Conservation (phyloP, 1,140 invertebrate genomes). For the Tetramorium alpestre region DNA sequence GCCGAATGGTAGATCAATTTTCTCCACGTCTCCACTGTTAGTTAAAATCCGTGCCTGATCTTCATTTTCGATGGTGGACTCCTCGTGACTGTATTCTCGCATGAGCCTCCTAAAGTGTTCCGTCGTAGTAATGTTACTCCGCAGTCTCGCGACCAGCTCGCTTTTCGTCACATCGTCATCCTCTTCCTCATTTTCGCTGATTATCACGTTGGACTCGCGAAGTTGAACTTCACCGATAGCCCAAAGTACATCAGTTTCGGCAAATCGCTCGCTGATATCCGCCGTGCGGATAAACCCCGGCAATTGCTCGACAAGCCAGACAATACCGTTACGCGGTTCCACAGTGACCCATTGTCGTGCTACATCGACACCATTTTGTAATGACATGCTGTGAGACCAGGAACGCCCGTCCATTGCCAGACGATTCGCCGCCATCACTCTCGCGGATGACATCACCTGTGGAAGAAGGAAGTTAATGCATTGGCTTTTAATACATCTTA, state of each 20-base stretch:
- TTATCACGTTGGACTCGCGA: conserved; percentile 84
- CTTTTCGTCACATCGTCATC: conserved; percentile 41
- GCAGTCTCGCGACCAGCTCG: conserved; percentile 75
- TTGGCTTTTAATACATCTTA: not conserved
- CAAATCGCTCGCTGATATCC: conserved; percentile 90
- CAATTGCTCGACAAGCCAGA: conserved; percentile 94
- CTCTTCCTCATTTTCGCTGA: conserved; percentile 3
- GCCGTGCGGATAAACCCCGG: conserved; percentile 88
- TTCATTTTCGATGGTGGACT: not conserved
- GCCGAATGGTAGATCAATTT: conserved; percentile 75
- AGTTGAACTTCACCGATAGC: conserved; percentile 93
- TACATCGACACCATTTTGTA: conserved; percentile 93
- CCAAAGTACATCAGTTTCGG: conserved; percentile 90
- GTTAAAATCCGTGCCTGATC: conserved; percentile 65
- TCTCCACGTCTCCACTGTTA: conserved; percentile 79
- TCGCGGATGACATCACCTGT: conserved; percentile 91
- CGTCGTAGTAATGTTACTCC: conserved; percentile 84
- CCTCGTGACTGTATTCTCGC: conserved; percentile 85
- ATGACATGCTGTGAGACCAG: conserved; percentile 89
- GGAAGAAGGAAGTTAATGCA: not conserved
- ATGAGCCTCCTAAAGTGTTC: conserved; percentile 86
- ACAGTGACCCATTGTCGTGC: conserved; percentile 95
- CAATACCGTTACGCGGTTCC: conserved; percentile 87
- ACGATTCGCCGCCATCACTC: conserved; percentile 95
- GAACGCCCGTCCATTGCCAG: conserved; percentile 89